A percentile compares a stretch with the other conserved stretches of the same genome.
phyloP scores from a whole-genome alignment of 2,113 vertebrate genomes.

The Taxidea taxus region DNA sequence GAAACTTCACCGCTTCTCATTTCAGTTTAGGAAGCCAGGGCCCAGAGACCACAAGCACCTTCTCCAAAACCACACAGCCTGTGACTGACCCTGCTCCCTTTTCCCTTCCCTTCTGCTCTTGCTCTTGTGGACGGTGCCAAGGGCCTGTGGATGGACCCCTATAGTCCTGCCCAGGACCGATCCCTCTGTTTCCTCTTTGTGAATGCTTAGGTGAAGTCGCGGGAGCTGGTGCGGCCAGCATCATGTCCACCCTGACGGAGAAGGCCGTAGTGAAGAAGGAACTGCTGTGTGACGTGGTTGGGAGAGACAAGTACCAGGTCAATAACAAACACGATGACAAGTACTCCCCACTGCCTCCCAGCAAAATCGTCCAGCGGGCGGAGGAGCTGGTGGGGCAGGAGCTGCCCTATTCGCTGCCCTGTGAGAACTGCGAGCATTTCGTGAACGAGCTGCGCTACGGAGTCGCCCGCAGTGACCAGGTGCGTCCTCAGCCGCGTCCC shows the following conservation, averaged over 20 bases:
- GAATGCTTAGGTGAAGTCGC: conserved; percentile 59
- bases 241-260: conserved; percentile 84
- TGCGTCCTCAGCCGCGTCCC: conserved; percentile 70
- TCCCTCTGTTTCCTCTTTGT: background rate
- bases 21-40: background rate
- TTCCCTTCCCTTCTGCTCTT: background rate
- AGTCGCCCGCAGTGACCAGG: conserved; percentile 86
- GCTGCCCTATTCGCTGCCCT: conserved; percentile 81
- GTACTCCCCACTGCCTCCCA: conserved; percentile 68
- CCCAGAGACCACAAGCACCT: background rate
- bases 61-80: background rate
- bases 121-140: background rate
- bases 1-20: background rate
- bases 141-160: background rate
- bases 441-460: conserved; percentile 87
- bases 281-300: conserved; percentile 80
- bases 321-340: conserved; percentile 85
- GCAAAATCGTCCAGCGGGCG: conserved; percentile 80
- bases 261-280: conserved; percentile 86
- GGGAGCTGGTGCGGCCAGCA: conserved; percentile 74
- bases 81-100: no score
- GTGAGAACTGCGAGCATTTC: conserved; percentile 91
- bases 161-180: background rate
- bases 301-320: conserved; percentile 78
- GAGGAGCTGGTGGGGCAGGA: conserved; percentile 74